These are phyloP conservation scores for Drosophila neocordata DNA, from an alignment of 1,140 invertebrate genomes.

Conservation along the genomic window DNA sequence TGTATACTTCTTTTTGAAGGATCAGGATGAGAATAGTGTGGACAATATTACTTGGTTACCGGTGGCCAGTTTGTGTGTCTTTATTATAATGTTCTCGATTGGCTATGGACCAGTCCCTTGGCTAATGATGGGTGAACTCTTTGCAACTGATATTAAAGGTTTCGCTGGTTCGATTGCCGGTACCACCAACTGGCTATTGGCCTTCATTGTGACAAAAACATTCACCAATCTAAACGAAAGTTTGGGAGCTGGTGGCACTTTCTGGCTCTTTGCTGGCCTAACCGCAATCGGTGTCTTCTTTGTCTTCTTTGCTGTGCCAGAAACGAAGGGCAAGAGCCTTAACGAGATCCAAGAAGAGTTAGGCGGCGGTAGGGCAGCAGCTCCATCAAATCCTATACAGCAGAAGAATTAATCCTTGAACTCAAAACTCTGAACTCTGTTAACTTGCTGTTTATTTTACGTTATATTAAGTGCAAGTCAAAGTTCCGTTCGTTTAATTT, in stretches of 20 bases:
- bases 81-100: slow-evolving; percentile 90
- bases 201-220: slow-evolving; percentile 91
- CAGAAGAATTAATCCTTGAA: slow-evolving; percentile 44
- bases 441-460: slow-evolving; percentile 52
- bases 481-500: slow-evolving; percentile 40
- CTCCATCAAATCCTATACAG: slow-evolving; percentile 3
- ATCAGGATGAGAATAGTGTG: slow-evolving; percentile 83
- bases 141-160: slow-evolving; percentile 89
- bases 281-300: slow-evolving; percentile 89
- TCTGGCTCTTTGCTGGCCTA: slow-evolving; percentile 91
- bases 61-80: slow-evolving; percentile 88
- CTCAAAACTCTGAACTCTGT: slow-evolving; percentile 40
- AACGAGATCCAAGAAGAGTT: slow-evolving; percentile 91
- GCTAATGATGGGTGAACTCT: slow-evolving; percentile 90
- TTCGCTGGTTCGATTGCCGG: slow-evolving; percentile 89
- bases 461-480: slow-evolving; percentile 42
- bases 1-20: slow-evolving; percentile 86
- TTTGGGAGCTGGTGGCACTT: slow-evolving; percentile 87
- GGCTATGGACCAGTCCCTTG: slow-evolving; percentile 92
- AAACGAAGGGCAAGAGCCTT: slow-evolving; percentile 94
- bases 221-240: slow-evolving; percentile 86
- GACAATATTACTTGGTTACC: slow-evolving; percentile 88
- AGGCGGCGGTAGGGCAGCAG: slow-evolving; percentile 63
- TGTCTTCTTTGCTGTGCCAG: slow-evolving; percentile 91
- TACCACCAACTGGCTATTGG: slow-evolving; percentile 90